Base-by-base conservation (phyloP, 2,797 vertebrate genomes). In the Tauraco hartlaubi region DNA sequence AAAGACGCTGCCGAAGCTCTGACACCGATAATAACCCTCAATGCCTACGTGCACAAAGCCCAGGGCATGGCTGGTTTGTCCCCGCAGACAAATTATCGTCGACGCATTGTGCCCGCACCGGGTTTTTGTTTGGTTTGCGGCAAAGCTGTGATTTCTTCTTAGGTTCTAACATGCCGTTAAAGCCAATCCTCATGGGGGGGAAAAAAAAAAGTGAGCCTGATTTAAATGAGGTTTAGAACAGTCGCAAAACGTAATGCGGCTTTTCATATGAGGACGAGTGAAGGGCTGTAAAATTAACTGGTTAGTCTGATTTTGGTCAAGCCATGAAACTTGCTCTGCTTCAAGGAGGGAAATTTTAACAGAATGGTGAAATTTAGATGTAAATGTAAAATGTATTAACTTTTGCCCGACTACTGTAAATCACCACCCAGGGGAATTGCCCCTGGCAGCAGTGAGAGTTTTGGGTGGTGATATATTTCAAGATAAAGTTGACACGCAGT, bases 1-100 rank as follows among this genome's bases (percentile, higher is more conserved):
- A 97, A 97, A 97, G 97, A 92, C 90, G 22, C 91, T 91, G 96
- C 79, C 66, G 95, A 95, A 93, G 88, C 62, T 73, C 55, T 39
- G 63, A 97, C 96, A 96, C 67, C 25, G 43, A 94, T 96, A 94
- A 97, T 67, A 92, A 96, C 90, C 95, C 95, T 92, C 79, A 91
- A 72, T 86, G 92, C n/a, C 88, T 95, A 94, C 23, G 33, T 63
- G 62, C 94, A 97, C 97, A 98, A 97, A 97, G 96, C 92, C 73
- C 63, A 82, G 92, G 91, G 72, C 93, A 73, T 44, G 93, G 56
- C 91, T 73, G 58, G 91, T 97, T 97, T 92, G 95, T 97, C 93
- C 81, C 41, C 2, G 62, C 84, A 84, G 94, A 73, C 94, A 97
- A 98, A 95, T 96, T 91, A 83, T 94, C 95, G 92, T 91, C 54